Evolutionary conservation across 64 coral and sea anemone species (phyloP).

Genomic region (Porites australiensis): DNA sequence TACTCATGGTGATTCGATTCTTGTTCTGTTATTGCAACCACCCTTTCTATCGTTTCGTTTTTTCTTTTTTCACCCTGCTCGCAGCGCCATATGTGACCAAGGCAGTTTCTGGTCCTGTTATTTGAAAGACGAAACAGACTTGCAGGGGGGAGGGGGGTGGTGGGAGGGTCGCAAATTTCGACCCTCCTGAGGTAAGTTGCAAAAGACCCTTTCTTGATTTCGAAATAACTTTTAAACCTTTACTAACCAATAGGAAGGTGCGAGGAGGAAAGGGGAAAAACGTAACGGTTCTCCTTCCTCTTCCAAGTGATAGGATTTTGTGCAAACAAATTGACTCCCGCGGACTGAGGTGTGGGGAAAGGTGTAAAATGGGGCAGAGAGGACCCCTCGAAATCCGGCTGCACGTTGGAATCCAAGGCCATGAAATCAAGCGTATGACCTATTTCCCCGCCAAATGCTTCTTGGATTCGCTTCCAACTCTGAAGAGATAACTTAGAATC

Average conservation of each 20-base stretch:
- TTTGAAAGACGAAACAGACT: not conserved
- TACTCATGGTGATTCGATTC: not conserved
- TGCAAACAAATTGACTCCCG: too few species aligned
- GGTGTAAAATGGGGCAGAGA: too few species aligned
- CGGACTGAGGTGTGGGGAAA: too few species aligned
- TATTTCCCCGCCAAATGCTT: not conserved
- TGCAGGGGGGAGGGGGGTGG: too few species aligned
- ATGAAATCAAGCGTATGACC: constrained; percentile 36
- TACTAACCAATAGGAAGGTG: too few species aligned
- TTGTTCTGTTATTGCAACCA: constrained; percentile 2
- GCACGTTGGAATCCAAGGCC: constrained; percentile 25
- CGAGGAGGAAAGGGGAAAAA: too few species aligned
- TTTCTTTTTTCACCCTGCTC: not conserved
- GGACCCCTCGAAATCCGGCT: not conserved
- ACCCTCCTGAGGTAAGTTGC: too few species aligned
- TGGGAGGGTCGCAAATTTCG: too few species aligned
- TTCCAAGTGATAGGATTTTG: too few species aligned
- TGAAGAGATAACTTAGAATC: not conserved
- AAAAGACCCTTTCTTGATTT: too few species aligned
- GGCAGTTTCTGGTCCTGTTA: not conserved
- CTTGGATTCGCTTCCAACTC: not conserved
- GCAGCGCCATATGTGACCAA: constrained; percentile 15
- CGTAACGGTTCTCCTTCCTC: too few species aligned
- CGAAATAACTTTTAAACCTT: too few species aligned
- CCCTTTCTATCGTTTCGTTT: not conserved